Evolutionary conservation across 2,888 invertebrate genomes (phyloP), one percentile per base, ranked within the genome.

Genomic region (Choreutis nemorana): DNA sequence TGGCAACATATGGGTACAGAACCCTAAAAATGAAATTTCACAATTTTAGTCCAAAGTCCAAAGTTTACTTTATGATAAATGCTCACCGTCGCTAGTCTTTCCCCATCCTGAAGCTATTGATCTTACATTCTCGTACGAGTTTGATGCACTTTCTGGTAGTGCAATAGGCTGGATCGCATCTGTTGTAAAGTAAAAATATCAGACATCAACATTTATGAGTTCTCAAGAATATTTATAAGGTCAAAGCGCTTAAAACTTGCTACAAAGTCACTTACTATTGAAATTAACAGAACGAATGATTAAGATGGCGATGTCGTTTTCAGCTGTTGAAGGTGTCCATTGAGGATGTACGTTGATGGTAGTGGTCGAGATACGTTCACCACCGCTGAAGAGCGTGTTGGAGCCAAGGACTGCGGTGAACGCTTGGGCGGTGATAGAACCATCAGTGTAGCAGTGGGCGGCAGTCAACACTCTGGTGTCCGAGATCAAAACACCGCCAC

Each of bases 21-120:
- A n/a, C n/a, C n/a, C n/a, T n/a, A n/a, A n/a, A n/a, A n/a, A n/a
- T n/a, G n/a, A n/a, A n/a, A n/a, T n/a, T n/a, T n/a, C n/a, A n/a
- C 8, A 18, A 18, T 18, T 7, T 8, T 7, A 7, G 2, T 18
- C 6, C 7, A 18, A 7, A 18, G 18, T 18, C 8, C 7, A 18
- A 7, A 18, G 18, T 1, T 8, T 18, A 8, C 18, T 18, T 2
- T 1, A 18, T 18, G 11, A 23, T 6, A 23, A 13, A 10, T 26
- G 36, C 51, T 50, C 25, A 62, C 59, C 25, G 36, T 64, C 62
- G 8, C 52, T 49, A n/a, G 54, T 57, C 21, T 46, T 48, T 12
- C 67, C 70, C 41, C 55, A 67, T 13, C 67, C 67, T 2, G 59
- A 57, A 4, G 65, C 62, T 3, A 44, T 40, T 2, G 54, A 61